Evolutionary conservation across 2,888 invertebrate genomes (phyloP), one percentile per base, ranked within the genome.

Genomic region (Andrena camellia): DNA sequence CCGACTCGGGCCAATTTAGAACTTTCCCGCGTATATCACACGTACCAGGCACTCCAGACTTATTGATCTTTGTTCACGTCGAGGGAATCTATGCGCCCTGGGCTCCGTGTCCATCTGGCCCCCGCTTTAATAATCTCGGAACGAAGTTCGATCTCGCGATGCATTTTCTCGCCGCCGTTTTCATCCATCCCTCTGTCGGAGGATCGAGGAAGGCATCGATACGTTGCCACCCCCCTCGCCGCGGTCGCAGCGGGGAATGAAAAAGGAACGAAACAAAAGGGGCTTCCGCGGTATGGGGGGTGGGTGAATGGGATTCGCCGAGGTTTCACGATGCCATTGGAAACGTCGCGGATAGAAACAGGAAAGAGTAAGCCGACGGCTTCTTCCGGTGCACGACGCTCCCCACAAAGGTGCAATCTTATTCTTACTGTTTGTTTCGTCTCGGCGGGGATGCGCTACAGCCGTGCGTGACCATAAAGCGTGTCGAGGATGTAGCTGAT

Each of bases 351-450:
- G 81, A 64, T 81, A 54, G 59, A 69, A 68, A 68, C 57, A n/a
- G 48, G 31, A 54, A 50, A n/a, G 42, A 31, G 69, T 57, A 82
- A 81, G 70, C 66, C 77, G 75, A 81, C 31, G 80, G 70, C 67
- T 72, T 75, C 83, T 78, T 82, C 62, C 78, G 54, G 73, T 13
- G 33, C 59, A 50, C 50, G 70, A 50, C 42, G 69, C 48, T 66
- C 74, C 62, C 68, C 68, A 31, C 42, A 33, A 82, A 82, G 71
- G 68, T 69, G 72, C 66, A 66, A 72, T 78, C 75, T 77, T 67
- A 74, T 84, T 84, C 71, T 84, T 73, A 31, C 72, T 66, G 67
- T 59, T 78, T 81, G 66, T 77, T 62, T 64, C 71, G 48, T 62
- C 62, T 54, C 67, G 13, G 42, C 33, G 57, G 26, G 70, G 33